Percentiles rank a stretch among this genome's conserved stretches.
These are phyloP conservation scores for Leucania comma DNA, from an alignment of 2,888 invertebrate species.

Conservation along the genomic window DNA sequence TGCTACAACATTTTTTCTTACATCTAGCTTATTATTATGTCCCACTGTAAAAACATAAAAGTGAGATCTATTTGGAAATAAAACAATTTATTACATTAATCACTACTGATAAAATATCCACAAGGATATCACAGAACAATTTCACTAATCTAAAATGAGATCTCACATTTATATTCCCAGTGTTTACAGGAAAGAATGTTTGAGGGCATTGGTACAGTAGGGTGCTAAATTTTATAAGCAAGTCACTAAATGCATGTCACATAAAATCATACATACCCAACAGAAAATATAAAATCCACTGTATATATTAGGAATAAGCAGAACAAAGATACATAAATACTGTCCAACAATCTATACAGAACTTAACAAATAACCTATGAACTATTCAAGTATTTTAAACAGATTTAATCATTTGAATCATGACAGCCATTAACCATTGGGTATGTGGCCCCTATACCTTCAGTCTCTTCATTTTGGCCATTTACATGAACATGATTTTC, in stretches of 20 bases:
- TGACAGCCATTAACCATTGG: slow-evolving; percentile 85
- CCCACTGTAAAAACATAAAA: slow-evolving; percentile 82
- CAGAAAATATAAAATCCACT: slow-evolving; percentile 45
- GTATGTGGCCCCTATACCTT: slow-evolving; percentile 67
- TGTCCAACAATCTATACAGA: slow-evolving; percentile 53
- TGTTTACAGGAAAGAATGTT: slow-evolving; percentile 64
- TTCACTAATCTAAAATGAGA: slow-evolving; percentile 76
- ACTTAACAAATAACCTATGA: slow-evolving; percentile 32
- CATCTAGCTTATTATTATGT: slow-evolving; percentile 64
- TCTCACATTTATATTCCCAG: slow-evolving; percentile 84
- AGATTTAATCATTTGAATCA: slow-evolving; percentile 71
- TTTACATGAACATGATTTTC: slow-evolving; percentile 69
- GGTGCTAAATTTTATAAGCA: slow-evolving; percentile 56
- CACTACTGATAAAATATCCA: slow-evolving; percentile 78
- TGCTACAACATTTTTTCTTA: slow-evolving; percentile 67
- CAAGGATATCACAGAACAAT: slow-evolving; percentile 79
- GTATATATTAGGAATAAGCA: slow-evolving; percentile 49
- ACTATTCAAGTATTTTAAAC: slow-evolving; percentile 21
- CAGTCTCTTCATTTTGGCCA: slow-evolving; percentile 74
- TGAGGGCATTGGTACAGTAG: slow-evolving; percentile 52
- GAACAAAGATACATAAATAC: slow-evolving; percentile 52
- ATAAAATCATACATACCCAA: slow-evolving; percentile 42
- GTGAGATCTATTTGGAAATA: slow-evolving; percentile 81
- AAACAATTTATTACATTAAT: slow-evolving; percentile 66
- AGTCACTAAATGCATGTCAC: slow-evolving; percentile 73